Conservation (phyloP, 2,888 invertebrate genomes). For the Frankliniella fusca region DNA sequence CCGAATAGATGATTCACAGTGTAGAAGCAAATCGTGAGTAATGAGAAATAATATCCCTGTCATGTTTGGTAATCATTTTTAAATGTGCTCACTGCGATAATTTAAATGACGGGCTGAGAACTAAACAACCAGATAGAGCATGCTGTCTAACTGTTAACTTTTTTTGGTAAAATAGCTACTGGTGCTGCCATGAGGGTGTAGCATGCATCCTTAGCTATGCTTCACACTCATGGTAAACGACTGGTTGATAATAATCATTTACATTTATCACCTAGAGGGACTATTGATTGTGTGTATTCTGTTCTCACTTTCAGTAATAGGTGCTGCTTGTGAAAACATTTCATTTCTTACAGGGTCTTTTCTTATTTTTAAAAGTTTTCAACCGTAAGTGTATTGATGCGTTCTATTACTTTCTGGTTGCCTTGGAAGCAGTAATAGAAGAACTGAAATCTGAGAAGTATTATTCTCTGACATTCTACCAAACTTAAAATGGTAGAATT, state of each 20-base stretch:
- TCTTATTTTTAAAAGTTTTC: not conserved
- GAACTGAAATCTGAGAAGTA: conserved; percentile 12
- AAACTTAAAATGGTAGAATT: not conserved
- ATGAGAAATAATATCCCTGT: not conserved
- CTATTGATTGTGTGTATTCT: not conserved
- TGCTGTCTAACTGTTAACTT: not conserved
- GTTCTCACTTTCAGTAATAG: not conserved
- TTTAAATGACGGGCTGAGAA: not conserved
- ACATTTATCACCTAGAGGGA: not conserved
- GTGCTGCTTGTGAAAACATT: not conserved
- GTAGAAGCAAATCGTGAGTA: not conserved
- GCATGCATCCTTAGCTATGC: not conserved
- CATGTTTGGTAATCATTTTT: not conserved
- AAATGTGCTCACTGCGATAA: not conserved
- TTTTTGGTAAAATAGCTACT: not conserved
- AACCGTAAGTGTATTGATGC: not conserved
- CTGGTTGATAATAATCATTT: not conserved
- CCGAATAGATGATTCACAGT: not conserved
- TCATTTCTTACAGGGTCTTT: conserved; percentile 16
- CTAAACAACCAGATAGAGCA: not conserved
- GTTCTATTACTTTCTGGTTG: not conserved
- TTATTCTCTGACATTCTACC: not conserved
- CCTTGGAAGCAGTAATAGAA: not conserved
- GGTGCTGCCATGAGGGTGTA: not conserved
- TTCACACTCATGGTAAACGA: not conserved